Conservation (phyloP, 2,888 invertebrate genomes). For the Darwinula stevensoni region DNA sequence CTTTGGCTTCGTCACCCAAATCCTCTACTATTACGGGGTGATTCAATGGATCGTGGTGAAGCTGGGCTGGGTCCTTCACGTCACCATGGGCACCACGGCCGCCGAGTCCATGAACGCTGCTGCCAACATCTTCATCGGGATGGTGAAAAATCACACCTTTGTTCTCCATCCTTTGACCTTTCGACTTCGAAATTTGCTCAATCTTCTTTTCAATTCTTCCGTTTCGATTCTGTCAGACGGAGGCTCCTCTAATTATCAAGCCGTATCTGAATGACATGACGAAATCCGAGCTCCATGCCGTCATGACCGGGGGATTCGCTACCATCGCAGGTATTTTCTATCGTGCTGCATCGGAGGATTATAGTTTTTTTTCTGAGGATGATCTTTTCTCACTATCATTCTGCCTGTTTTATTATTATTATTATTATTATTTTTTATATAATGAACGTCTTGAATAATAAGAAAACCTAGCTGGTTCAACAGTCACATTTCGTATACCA, state of each 20-base stretch:
- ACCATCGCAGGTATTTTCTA: conserved; percentile 77
- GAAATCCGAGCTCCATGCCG: conserved; percentile 62
- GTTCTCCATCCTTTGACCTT: too few relatives aligned
- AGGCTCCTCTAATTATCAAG: conserved; percentile 59
- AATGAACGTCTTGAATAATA: too few relatives aligned
- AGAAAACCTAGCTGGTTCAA: too few relatives aligned
- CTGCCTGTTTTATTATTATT: too few relatives aligned
- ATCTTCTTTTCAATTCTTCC: conserved; percentile 24
- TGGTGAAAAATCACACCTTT: too few relatives aligned
- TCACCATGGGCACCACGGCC: conserved; percentile 51
- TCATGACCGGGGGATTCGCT: conserved; percentile 82
- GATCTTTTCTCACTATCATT: too few relatives aligned
- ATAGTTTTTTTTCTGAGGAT: too few relatives aligned
- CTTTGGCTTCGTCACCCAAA: conserved; percentile 64
- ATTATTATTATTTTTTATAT: too few relatives aligned
- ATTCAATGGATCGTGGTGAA: conserved; percentile 59
- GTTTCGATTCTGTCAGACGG: too few relatives aligned
- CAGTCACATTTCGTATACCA: too few relatives aligned
- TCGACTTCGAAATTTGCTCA: too few relatives aligned
- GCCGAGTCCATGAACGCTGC: conserved; percentile 84
- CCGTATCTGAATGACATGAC: conserved; percentile 63
- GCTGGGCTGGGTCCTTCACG: conserved; percentile 43
- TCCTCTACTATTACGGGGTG: conserved; percentile 58
- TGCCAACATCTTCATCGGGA: conserved; percentile 77
- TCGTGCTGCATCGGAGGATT: too few relatives aligned